A percentile compares a stretch with the other conserved stretches of the same genome.
phyloP scores from a whole-genome alignment of 2,888 invertebrate genomes.

The Alloplasta piceator region DNA sequence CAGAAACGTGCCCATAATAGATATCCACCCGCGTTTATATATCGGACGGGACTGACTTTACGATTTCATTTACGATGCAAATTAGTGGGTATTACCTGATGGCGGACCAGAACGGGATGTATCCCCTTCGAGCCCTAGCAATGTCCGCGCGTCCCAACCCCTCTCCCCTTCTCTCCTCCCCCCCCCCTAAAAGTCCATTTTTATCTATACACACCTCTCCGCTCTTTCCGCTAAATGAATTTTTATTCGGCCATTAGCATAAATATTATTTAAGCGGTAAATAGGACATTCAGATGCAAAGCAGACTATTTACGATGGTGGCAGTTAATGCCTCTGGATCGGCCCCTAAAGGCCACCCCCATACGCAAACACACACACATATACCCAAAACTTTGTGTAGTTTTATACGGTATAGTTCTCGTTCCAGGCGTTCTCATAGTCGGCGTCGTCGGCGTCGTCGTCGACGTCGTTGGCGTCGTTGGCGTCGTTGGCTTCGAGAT shows the following conservation, averaged over 20 bases:
- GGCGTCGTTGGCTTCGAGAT: constrained; percentile 59
- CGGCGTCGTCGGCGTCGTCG: constrained; percentile 34
- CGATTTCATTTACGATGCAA: constrained; percentile 68
- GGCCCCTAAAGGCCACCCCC: constrained; percentile 25
- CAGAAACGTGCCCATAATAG: neutral
- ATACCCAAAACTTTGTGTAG: neutral
- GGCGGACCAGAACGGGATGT: constrained; percentile 54
- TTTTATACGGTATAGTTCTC: constrained; percentile 1
- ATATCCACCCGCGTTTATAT: constrained; percentile 20
- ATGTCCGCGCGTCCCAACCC: neutral
- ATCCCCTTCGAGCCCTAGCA: constrained; percentile 3
- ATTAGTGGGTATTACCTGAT: constrained; percentile 67
- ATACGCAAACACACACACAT: constrained; percentile 12
- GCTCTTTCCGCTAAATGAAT: constrained; percentile 68
- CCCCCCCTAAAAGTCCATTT: neutral
- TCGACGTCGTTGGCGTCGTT: constrained; percentile 40
- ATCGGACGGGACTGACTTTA: constrained; percentile 57
- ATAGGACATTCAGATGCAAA: constrained; percentile 69
- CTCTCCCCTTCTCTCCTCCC: constrained; percentile 8
- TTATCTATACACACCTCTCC: constrained; percentile 9
- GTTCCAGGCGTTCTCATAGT: constrained; percentile 17
- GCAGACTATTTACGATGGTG: constrained; percentile 66
- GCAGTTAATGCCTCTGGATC: constrained; percentile 65
- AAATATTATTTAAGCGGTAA: constrained; percentile 70
- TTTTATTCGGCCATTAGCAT: constrained; percentile 70